Evolutionary conservation across 2,888 invertebrate species (phyloP), one percentile per base, ranked within the genome.

Genomic region (Xestia sexstrigata): DNA sequence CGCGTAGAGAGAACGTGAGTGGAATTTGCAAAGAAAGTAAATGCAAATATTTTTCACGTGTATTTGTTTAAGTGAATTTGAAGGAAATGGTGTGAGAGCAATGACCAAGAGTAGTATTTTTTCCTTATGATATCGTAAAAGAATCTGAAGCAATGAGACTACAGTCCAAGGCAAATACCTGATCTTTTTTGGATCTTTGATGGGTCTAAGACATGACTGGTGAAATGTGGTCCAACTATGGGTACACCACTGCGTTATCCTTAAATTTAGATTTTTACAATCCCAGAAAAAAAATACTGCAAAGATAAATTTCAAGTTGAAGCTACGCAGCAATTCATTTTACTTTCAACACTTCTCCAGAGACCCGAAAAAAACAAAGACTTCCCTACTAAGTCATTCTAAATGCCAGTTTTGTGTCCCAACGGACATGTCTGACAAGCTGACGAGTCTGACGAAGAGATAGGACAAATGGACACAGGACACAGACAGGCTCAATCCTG

Each of bases 391-490:
- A 58, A 85, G 62, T 63, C 65, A 71, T 74, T 78, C 45, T 20
- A 75, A 85, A 76, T 76, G 58, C 49, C 49, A 70, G 49, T 74
- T 78, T 74, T 66, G 58, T 23, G 65, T 86, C 86, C 73, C 81
- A 65, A 67, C 9, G 76, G 86, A 79, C 69, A 62, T 49, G 71
- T 74, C 75, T 77, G 76, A 26, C 65, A 49, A 74, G 65, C 81
- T 86, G 86, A 78, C 65, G 78, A 73, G 74, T 62, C 39, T 63
- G 42, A 42, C 42, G n/a, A 65, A 42, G 73, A 83, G 73, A 83
- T 73, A 86, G 78, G 68, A 76, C 75, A 75, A 78, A 81, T 82
- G 80, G 78, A 79, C 82, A 72, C 42, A 3, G 55, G 83, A 76
- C 78, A 76, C 60, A 73, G 83, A 77, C 81, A 78, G 52, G 26